phyloP scores from a whole-genome alignment of 2,113 vertebrate genomes.

The Engraulis encrasicolus region DNA sequence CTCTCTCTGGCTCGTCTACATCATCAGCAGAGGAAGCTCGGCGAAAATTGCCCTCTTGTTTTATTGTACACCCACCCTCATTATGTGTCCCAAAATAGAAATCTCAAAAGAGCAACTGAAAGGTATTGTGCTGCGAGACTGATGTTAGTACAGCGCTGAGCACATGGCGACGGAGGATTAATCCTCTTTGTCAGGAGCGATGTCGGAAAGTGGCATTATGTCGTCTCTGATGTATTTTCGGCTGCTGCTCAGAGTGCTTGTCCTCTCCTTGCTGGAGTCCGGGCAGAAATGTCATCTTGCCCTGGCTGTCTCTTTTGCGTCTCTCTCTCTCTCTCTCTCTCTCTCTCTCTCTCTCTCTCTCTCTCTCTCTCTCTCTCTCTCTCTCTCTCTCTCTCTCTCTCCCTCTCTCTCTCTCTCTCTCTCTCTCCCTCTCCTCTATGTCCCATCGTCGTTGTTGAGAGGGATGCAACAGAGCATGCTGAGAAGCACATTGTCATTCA shows the following conservation, averaged over 20 bases:
- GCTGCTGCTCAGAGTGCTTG: constrained; percentile 8
- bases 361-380: too few relatives aligned
- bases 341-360: neutral
- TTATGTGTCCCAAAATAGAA: constrained; percentile 46
- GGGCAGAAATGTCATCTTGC: constrained; percentile 34
- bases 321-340: neutral
- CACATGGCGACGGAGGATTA: constrained; percentile 38
- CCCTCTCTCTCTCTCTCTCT: neutral
- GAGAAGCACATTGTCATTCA: neutral
- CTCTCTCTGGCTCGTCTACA: constrained; percentile 2
- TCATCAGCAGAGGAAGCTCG: constrained; percentile 14
- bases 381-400: neutral
- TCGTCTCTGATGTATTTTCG: constrained; percentile 32
- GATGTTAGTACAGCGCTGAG: constrained; percentile 37
- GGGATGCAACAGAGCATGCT: neutral
- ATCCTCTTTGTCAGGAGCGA: constrained; percentile 50
- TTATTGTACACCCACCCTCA: constrained; percentile 34
- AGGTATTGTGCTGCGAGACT: constrained; percentile 25
- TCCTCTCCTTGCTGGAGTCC: neutral
- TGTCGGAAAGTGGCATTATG: constrained; percentile 39
- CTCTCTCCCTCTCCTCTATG: neutral
- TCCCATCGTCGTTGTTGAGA: neutral
- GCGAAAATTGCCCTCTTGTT: constrained; percentile 38
- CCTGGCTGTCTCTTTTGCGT: neutral
- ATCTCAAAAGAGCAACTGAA: constrained; percentile 28